Percentiles rank a stretch among this genome's conserved stretches.
These are phyloP conservation scores for Valencia hispanica DNA, from an alignment of 2,797 vertebrate species.

Conservation along the genomic window DNA sequence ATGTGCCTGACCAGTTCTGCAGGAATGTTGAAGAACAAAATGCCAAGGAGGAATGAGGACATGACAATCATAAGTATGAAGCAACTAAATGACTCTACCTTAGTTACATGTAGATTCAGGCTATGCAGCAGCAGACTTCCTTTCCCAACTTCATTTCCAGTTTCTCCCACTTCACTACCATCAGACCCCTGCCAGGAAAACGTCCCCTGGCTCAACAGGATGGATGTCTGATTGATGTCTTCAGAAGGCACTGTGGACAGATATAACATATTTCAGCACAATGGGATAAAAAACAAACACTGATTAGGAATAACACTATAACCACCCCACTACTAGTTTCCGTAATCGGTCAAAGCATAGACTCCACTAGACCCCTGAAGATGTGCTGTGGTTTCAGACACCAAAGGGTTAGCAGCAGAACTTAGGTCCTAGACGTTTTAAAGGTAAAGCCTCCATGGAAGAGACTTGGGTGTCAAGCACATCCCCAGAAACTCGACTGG, in stretches of 20 bases:
- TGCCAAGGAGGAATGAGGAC: neutral
- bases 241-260: slow-evolving; percentile 78
- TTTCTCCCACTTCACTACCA: slow-evolving; percentile 10
- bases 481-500: too few species aligned
- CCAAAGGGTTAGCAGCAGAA: too few species aligned
- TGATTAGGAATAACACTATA: too few species aligned
- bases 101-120: slow-evolving; percentile 83
- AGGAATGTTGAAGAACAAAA: neutral
- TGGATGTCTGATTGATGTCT: slow-evolving; percentile 63
- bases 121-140: slow-evolving; percentile 80
- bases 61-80: neutral
- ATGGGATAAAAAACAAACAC: neutral
- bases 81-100: slow-evolving; percentile 72
- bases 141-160: slow-evolving; percentile 13
- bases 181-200: slow-evolving; percentile 87
- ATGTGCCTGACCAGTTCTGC: neutral
- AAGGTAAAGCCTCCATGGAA: too few species aligned
- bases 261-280: neutral
- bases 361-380: too few species aligned
- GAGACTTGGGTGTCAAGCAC: too few species aligned
- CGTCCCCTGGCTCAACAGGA: slow-evolving; percentile 83
- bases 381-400: too few species aligned
- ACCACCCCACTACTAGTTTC: too few species aligned
- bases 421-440: too few species aligned
- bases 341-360: too few species aligned